Evolutionary conservation across 2,797 vertebrate genomes (phyloP).

Genomic region (Clarias fuscus): DNA sequence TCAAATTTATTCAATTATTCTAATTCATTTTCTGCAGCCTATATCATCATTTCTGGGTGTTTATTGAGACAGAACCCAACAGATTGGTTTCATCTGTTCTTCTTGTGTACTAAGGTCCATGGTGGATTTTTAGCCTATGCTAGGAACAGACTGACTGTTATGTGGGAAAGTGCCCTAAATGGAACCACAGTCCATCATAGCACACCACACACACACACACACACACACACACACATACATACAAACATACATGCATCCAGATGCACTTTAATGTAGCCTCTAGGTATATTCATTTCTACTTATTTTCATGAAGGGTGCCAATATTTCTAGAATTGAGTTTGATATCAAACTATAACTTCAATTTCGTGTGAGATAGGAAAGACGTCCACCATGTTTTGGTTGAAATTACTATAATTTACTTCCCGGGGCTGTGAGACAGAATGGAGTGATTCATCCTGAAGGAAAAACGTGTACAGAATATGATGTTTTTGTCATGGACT

Average conservation of each 20-base stretch:
- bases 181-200: neutral
- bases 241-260: neutral
- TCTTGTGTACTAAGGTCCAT: neutral
- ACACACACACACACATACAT: neutral
- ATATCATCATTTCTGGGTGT: neutral
- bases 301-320: constrained; percentile 4
- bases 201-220: no score
- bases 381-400: neutral
- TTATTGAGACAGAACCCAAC: neutral
- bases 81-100: neutral
- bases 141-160: neutral
- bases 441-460: constrained; percentile 1
- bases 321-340: constrained; percentile 9
- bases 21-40: neutral
- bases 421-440: neutral
- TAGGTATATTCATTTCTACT: neutral
- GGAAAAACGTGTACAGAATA: neutral
- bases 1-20: neutral
- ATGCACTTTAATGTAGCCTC: neutral
- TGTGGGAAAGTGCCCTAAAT: neutral
- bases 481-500: neutral
- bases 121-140: neutral
- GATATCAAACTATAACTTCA: constrained; percentile 5
- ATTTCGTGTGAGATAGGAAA: neutral
- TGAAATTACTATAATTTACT: constrained; percentile 29